Percentiles rank a stretch among this genome's conserved stretches.
phyloP scores from a whole-genome alignment of 2,113 vertebrate species.

The Sebastes fasciatus region DNA sequence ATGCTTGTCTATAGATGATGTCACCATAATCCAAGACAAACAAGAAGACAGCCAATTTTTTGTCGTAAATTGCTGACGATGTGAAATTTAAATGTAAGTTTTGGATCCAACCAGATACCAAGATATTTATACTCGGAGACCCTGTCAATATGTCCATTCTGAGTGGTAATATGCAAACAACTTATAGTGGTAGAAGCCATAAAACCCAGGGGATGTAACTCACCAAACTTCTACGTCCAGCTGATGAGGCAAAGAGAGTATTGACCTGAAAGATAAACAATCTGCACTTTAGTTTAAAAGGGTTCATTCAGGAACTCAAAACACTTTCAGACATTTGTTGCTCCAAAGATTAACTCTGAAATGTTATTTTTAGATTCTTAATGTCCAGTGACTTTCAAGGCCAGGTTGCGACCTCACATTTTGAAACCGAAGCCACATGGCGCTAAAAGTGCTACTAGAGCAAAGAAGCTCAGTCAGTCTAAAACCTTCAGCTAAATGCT shows the following conservation, averaged over 20 bases:
- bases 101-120: no score
- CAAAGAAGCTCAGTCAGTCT: constrained; percentile 23
- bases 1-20: no score
- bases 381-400: constrained; percentile 17
- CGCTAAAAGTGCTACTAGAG: constrained; percentile 28
- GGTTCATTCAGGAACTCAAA: not conserved
- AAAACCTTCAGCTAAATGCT: constrained; percentile 47
- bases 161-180: no score
- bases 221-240: constrained; percentile 76
- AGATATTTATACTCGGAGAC: no score
- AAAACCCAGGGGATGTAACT: constrained; percentile 55
- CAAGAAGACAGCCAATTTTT: no score
- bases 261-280: constrained; percentile 66
- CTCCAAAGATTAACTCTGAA: constrained; percentile 14
- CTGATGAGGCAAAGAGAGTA: constrained; percentile 55
- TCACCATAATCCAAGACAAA: no score
- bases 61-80: no score
- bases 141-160: no score
- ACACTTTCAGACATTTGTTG: not conserved
- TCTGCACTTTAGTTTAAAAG: not conserved
- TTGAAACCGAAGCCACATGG: constrained; percentile 29
- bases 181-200: no score
- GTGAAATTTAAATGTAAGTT: no score
- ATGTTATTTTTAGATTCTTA: constrained; percentile 40
- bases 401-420: constrained; percentile 19